Percentiles rank a stretch among this genome's conserved stretches.
phyloP scores from a whole-genome alignment of 1,140 invertebrate species.

The Drepana arcuata region DNA sequence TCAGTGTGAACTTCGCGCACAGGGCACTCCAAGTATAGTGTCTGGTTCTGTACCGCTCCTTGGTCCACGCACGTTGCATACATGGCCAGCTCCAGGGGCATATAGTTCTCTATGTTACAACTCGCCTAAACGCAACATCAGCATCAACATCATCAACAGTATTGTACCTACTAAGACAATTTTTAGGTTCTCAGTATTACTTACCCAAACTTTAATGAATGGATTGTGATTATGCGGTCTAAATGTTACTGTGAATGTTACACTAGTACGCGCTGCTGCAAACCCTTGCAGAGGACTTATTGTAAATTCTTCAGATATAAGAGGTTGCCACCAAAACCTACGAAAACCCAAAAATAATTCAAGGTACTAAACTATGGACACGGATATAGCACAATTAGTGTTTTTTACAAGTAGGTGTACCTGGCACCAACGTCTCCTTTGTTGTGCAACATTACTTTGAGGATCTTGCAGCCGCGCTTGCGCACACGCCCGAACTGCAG shows the following conservation, averaged over 20 bases:
- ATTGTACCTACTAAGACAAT: no score
- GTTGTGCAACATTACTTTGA: slow-evolving; percentile 57
- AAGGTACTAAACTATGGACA: no score
- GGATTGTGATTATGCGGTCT: slow-evolving; percentile 48
- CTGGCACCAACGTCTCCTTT: slow-evolving; percentile 54
- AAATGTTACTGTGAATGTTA: slow-evolving; percentile 53
- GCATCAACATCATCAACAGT: no score
- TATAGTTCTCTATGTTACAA: slow-evolving; percentile 57
- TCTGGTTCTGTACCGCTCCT: slow-evolving; percentile 39
- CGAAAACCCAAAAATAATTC: no score
- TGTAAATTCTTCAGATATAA: slow-evolving; percentile 45
- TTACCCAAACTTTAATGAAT: slow-evolving; percentile 61
- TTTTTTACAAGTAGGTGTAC: no score
- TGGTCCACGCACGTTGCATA: slow-evolving; percentile 51
- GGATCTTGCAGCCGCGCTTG: slow-evolving; percentile 45
- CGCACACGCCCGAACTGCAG: slow-evolving; percentile 56
- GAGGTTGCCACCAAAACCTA: slow-evolving; percentile 59
- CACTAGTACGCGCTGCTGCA: slow-evolving; percentile 49
- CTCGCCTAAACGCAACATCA: slow-evolving; percentile 51
- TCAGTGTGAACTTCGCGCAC: slow-evolving; percentile 43
- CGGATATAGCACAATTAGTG: no score
- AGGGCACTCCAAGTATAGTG: slow-evolving; percentile 50
- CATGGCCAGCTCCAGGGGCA: slow-evolving; percentile 41
- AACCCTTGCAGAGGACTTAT: slow-evolving; percentile 50
- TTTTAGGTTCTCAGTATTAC: no score